A percentile compares a stretch with the other conserved stretches of the same genome.
phyloP scores from a whole-genome alignment of 2,797 vertebrate genomes.

The Hozukius guyotensis region DNA sequence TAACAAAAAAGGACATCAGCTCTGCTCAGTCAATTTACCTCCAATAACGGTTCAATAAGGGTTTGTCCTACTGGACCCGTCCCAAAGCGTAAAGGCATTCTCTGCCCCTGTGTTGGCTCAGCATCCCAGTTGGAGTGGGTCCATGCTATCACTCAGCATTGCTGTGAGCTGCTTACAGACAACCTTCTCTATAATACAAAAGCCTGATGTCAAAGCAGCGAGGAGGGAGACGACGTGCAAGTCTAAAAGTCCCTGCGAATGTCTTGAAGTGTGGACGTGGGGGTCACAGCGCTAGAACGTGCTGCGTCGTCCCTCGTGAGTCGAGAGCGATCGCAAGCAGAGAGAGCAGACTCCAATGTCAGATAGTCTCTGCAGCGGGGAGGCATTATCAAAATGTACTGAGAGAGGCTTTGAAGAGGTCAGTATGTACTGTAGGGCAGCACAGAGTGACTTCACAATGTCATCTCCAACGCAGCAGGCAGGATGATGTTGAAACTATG shows the following conservation, averaged over 20 bases:
- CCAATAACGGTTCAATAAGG: constrained; percentile 17
- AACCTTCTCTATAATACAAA: constrained; percentile 54
- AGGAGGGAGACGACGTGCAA: neutral
- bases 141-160: constrained; percentile 58
- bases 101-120: constrained; percentile 26
- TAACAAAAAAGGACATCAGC: neutral
- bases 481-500: neutral
- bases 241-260: neutral
- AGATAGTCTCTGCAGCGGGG: constrained; percentile 34
- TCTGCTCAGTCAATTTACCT: constrained; percentile 21
- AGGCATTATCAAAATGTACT: constrained; percentile 34
- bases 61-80: constrained; percentile 14
- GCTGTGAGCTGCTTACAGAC: constrained; percentile 41
- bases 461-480: constrained; percentile 18
- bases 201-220: constrained; percentile 31
- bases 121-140: constrained; percentile 44
- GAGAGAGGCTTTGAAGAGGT: constrained; percentile 46
- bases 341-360: constrained; percentile 52
- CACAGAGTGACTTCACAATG: constrained; percentile 22
- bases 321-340: neutral
- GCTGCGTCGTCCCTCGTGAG: neutral
- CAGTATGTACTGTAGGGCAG: constrained; percentile 45
- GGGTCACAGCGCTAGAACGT: neutral
- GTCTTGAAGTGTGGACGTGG: neutral
- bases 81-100: constrained; percentile 15